Evolutionary conservation across 2,888 invertebrate genomes (phyloP), one percentile per base, ranked within the genome.

Genomic region (Pherbina coryleti): DNA sequence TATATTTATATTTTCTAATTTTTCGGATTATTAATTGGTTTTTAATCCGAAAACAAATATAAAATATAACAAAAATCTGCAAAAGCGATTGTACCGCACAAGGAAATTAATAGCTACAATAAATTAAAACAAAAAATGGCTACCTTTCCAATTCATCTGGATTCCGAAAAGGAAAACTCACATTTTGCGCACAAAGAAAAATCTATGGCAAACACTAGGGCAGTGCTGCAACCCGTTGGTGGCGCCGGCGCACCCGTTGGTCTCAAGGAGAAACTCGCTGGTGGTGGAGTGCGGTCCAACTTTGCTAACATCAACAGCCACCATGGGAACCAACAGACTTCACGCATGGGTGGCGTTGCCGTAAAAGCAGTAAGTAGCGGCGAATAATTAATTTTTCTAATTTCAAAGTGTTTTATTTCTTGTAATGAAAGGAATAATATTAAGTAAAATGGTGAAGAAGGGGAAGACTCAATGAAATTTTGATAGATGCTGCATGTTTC

Each of bases 61-160:
- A 31, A 25, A 76, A 9, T 22, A 67, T 67, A 76, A 5, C n/a
- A 53, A 37, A 37, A 70, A 34, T 76, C 79, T 76, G 78, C 76
- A 76, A 79, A 77, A 60, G 44, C 55, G n/a, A n/a, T n/a, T 57
- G 60, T 17, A 8, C 0, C 22, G 19, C 7, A 19, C 19, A 55
- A 55, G 19, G 8, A 19, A 55, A 55, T 3, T 5, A 19, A 11
- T 25, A 31, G 31, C 28, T 17, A 25, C 51, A 28, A 69, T 75
- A 22, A 55, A 37, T 66, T 28, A 31, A 64, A 81, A 81, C 62
- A 82, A 84, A 82, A n/a, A 90, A 95, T 95, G 95, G 94, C 94
- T 90, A 92, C 92, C 84, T 93, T 95, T 89, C 92, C 93, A 90
- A 93, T 95, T 86, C 93, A 93, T 90, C 93, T 94, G 89, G 95